Base-by-base conservation (phyloP, 2,888 invertebrate species). In the Eupithecia dodoneata region DNA sequence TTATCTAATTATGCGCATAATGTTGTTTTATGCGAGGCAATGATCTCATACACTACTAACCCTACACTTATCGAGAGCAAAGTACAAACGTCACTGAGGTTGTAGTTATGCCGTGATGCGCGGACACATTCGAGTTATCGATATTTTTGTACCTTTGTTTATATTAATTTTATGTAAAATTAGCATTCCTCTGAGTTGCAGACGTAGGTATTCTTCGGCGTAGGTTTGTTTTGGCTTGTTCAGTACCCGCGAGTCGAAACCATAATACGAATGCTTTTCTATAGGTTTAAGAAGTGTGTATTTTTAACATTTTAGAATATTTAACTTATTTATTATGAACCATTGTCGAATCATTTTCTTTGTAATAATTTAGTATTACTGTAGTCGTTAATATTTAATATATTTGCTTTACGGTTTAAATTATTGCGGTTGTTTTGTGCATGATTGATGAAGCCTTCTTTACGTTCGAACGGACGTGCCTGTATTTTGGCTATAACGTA, bases 261-360 rank as follows among this genome's bases (percentile, higher is more conserved):
- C 89, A 91, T 88, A 30, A 89, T 88, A 89, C 89, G 93, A 93
- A 92, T 94, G 95, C 92, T 94, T 94, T 95, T 94, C 89, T 91
- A 93, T 94, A 94, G 94, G 93, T 94, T 78, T 94, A 94, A 90
- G 94, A 89, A 85, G 95, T 94, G 95, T 95, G 95, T 95, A 95
- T 93, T 94, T 94, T 94, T 94, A 94, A 94, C 91, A 90, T 94
- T 93, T 94, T 95, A 94, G 94, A 94, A 92, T 94, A 94, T 94
- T 94, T 94, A 94, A 94, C 94, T 95, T 95, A 95, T 95, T 95
- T 94, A 94, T 94, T 94, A 93, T 93, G 94, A 92, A 93, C 89
- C 90, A 92, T 92, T 92, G 92, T 93, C 89, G 89, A 91, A 94
- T 91, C 90, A 91, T 93, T 95, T 95, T 91, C 93, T 95, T 95